Evolutionary conservation across 1,140 invertebrate genomes (phyloP), one percentile per base, ranked within the genome.

Genomic region (Drosophila mojavensis): DNA sequence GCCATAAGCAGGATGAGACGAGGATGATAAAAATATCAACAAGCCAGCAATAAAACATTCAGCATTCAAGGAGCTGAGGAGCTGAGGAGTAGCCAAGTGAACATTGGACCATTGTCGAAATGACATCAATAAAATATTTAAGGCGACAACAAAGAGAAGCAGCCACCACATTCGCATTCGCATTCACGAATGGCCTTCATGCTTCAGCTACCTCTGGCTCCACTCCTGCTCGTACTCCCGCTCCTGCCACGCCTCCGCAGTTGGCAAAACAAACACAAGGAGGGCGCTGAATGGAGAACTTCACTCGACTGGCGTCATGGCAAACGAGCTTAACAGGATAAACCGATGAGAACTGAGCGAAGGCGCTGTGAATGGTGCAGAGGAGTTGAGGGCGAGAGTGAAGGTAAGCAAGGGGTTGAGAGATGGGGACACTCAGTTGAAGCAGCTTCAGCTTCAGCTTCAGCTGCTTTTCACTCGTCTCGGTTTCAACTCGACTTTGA

Each of bases 111-210:
- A 81, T 86, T 76, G 75, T 85, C 78, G 64, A 86, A 86, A 85
- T 81, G 82, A 85, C 82, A 86, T 79, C 78, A 86, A 86, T 86
- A 81, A 86, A 86, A 86, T 86, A 86, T 86, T 86, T 79, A 86
- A 86, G 43, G 50, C 80, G 58, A 72, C 76, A 79, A 76, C 59
- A 75, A 71, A 78, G 64, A 61, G 61, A 15, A 59, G 65, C 56
- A 68, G 56, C 39, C 47, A n/a, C 36, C 54, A 13, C 68, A 69
- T 69, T 62, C 66, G 30, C 59, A 55, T 47, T 26, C 61, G 43
- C 28, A 36, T 7, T 9, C 9, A 3, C 65, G 11, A 17, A 51
- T 47, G 67, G 54, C 26, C 47, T 66, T 71, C 61, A 66, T 47
- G 47, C 55, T 17, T 59, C 69, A 61, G 26, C 70, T 56, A 47